A percentile compares a stretch with the other conserved stretches of the same genome.
These are phyloP conservation scores for Yoshiicerus persimilis DNA, from an alignment of 1,140 invertebrate genomes.

Conservation along the genomic window DNA sequence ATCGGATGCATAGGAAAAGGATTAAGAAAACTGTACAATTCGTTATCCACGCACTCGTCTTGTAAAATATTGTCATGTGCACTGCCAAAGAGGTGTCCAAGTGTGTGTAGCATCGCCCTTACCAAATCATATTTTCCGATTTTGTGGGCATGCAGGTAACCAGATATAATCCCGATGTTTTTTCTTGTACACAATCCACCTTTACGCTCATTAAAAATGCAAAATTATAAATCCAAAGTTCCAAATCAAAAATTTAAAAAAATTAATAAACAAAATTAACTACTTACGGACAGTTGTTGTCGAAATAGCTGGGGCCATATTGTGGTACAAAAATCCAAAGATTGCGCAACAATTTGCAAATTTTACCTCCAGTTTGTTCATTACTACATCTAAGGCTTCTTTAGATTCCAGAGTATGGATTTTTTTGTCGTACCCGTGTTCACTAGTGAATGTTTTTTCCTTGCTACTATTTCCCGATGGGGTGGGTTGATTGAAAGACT, in stretches of 20 bases:
- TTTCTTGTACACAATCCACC: conserved; percentile 9
- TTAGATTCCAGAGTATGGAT: neutral
- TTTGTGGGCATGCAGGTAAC: neutral
- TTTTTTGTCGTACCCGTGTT: neutral
- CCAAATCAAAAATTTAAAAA: neutral
- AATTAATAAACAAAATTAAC: neutral
- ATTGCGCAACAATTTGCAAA: conserved; percentile 16
- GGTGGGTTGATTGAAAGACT: neutral
- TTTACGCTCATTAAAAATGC: neutral
- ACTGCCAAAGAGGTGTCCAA: conserved; percentile 27
- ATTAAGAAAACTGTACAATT: conserved; percentile 1
- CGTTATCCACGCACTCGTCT: neutral
- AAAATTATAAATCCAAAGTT: neutral
- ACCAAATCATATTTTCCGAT: conserved; percentile 11
- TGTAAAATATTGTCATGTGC: neutral
- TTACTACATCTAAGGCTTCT: neutral
- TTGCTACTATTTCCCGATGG: neutral
- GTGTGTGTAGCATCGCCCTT: neutral
- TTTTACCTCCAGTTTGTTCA: neutral
- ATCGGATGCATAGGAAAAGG: neutral
- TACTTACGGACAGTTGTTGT: conserved; percentile 1
- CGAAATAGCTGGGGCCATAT: conserved; percentile 17
- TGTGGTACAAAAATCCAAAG: conserved; percentile 22
- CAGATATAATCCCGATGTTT: conserved; percentile 14
- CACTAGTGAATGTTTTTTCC: neutral